phyloP scores from a whole-genome alignment of 2,888 invertebrate species.

The Cephalotes varians region DNA sequence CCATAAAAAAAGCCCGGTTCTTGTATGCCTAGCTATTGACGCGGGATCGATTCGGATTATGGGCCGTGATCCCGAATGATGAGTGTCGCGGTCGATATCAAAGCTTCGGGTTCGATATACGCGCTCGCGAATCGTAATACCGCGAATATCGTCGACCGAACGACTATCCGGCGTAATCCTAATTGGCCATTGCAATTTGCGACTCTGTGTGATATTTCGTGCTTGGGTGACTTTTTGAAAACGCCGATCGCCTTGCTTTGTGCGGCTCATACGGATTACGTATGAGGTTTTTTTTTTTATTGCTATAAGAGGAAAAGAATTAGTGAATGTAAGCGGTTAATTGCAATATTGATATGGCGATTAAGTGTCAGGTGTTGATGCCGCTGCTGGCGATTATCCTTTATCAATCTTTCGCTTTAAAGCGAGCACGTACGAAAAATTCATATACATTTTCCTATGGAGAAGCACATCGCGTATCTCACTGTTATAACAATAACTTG shows the following conservation, averaged over 20 bases:
- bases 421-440: not conserved
- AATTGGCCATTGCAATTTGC: slow-evolving; percentile 38
- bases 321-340: not conserved
- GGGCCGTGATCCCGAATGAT: slow-evolving; percentile 54
- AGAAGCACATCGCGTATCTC: not conserved
- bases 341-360: slow-evolving; percentile 8
- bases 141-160: slow-evolving; percentile 24
- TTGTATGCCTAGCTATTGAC: slow-evolving; percentile 34
- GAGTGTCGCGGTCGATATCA: slow-evolving; percentile 37
- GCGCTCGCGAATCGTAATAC: slow-evolving; percentile 12
- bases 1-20: slow-evolving; percentile 22
- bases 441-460: slow-evolving; percentile 21
- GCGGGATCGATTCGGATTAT: slow-evolving; percentile 54
- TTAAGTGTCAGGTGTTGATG: slow-evolving; percentile 21
- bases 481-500: slow-evolving; percentile 25
- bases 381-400: not conserved
- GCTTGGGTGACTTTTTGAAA: slow-evolving; percentile 17
- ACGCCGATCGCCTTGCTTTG: not conserved
- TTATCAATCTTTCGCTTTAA: slow-evolving; percentile 17
- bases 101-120: slow-evolving; percentile 20
- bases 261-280: not conserved
- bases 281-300: not conserved
- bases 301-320: not conserved
- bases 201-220: slow-evolving; percentile 18
- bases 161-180: slow-evolving; percentile 17